Evolutionary conservation across 2,797 vertebrate genomes (phyloP).

Genomic region (Sparidentex hasta): DNA sequence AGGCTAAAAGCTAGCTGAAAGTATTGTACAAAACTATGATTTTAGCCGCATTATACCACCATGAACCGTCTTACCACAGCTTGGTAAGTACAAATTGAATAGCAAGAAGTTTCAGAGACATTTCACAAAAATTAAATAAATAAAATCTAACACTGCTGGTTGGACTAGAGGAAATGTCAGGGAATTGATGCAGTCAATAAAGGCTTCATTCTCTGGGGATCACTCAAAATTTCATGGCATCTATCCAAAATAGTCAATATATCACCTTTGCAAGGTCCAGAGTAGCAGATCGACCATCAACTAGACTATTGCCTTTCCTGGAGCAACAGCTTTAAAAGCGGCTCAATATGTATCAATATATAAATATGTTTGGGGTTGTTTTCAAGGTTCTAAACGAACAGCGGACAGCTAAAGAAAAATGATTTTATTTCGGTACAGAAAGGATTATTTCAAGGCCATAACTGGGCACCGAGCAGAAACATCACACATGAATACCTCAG

Average conservation of each 20-base stretch:
- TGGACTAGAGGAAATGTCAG: not conserved
- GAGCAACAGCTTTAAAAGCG: not conserved
- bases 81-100: too few species aligned
- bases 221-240: not conserved
- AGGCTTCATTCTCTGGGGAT: not conserved
- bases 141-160: too few species aligned
- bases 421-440: not conserved
- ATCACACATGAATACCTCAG: not conserved
- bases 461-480: constrained; percentile 1
- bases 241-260: not conserved
- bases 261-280: not conserved
- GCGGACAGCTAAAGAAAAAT: not conserved
- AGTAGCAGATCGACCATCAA: not conserved
- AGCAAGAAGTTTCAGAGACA: not conserved
- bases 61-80: not conserved
- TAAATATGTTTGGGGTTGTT: not conserved
- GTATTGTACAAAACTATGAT: not conserved
- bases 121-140: not conserved
- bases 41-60: not conserved
- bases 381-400: not conserved
- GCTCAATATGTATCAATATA: constrained; percentile 7
- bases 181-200: not conserved
- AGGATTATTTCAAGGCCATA: not conserved
- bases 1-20: too few species aligned
- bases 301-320: not conserved